Evolutionary conservation across 2,113 vertebrate genomes (phyloP).

Genomic region (Corythornis cristatus): DNA sequence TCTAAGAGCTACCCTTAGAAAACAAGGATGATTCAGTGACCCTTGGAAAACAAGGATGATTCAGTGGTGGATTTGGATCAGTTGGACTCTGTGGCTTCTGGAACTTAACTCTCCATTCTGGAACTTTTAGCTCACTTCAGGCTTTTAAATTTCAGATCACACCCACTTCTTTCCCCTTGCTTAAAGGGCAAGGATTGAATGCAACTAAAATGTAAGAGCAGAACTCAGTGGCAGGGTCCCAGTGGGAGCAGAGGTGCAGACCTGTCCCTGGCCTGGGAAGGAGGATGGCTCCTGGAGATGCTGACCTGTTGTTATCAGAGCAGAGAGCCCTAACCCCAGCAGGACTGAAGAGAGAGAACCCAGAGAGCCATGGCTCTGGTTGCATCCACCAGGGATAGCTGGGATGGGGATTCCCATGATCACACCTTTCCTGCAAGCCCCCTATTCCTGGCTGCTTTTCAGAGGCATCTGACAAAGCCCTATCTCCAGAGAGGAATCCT

Average conservation of each 20-base stretch:
- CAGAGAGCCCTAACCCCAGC: background rate
- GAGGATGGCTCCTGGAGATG: background rate
- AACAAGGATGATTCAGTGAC: background rate
- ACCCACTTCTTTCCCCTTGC: background rate
- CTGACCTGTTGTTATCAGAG: rapidly evolving
- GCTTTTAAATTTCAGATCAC: background rate
- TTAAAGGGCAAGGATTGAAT: background rate
- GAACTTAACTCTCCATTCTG: background rate
- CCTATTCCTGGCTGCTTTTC: background rate
- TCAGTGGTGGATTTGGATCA: background rate
- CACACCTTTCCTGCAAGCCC: background rate
- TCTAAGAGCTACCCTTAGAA: background rate
- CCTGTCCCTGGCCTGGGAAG: background rate
- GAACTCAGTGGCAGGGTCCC: background rate
- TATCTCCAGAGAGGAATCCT: background rate
- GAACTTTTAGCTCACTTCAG: background rate
- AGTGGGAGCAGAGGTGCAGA: background rate
- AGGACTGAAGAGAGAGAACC: background rate
- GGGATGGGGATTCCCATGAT: background rate
- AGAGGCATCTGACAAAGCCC: background rate
- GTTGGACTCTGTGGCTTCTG: background rate
- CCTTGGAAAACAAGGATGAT: background rate
- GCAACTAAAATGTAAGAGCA: background rate
- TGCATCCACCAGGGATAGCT: background rate
- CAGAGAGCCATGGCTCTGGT: background rate